Evolutionary conservation across 2,113 vertebrate species (phyloP), one percentile per base, ranked within the genome.

Genomic region (Semnornis frantzii): DNA sequence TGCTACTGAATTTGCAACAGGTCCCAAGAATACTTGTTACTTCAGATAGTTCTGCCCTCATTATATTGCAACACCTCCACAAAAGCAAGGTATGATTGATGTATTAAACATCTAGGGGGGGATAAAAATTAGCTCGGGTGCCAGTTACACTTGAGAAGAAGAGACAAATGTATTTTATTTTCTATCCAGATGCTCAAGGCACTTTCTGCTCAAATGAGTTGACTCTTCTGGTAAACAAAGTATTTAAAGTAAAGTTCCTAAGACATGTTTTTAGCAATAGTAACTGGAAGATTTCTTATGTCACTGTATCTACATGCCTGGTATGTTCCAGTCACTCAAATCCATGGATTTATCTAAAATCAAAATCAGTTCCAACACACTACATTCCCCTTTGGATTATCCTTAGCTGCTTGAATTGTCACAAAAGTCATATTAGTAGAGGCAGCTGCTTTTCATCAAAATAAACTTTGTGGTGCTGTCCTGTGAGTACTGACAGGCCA

Each of bases 341-440:
- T 72, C 64, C 44, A 69, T 44, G 59, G 70, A 21, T 95, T 93
- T 96, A 74, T 91, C 68, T 94, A 88, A 96, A 94, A 85, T 88
- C 65, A 81, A 84, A 93, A 90, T 95, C 75, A 75, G 23, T 96
- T 96, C 85, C 83, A 94, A 65, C 30, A 72, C 65, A 88, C 10
- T 88, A 86, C 73, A 72, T 83, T 94, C 31, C 73, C 70, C 80
- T 95, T 90, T 92, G 92, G 93, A 86, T 96, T 92, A 81, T 92
- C 57, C 72, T 77, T 72, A 76, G 60, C 82, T 94, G 57, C 82
- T 64, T 92, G 85, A 91, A 37, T 89, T 92, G 65, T 85, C 91
- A 92, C 60, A 85, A 33, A 94, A 87, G 52, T 92, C 63, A 15
- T 76, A 63, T 70, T 83, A 88, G 58, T 80, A 50, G 69, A 87